Evolutionary conservation across 1,140 invertebrate genomes (phyloP).

Genomic region (Dendroctonus ponderosae): DNA sequence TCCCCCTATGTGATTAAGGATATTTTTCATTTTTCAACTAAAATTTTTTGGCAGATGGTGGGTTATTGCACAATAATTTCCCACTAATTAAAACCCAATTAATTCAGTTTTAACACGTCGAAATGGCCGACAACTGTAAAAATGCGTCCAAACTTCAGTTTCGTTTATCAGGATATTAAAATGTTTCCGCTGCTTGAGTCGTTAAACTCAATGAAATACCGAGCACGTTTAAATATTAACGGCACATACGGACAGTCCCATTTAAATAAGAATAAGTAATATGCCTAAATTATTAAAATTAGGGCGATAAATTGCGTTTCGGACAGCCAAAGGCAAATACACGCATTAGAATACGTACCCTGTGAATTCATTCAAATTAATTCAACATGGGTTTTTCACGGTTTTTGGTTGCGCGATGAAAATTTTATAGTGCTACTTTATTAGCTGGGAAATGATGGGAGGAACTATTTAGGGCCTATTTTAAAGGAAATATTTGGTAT

Average conservation of each 20-base stretch:
- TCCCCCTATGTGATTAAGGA: too few relatives aligned
- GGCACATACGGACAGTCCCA: conserved; percentile 25
- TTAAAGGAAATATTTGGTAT: too few relatives aligned
- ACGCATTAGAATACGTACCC: conserved; percentile 26
- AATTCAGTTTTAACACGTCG: too few relatives aligned
- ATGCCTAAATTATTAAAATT: conserved; percentile 32
- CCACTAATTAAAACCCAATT: too few relatives aligned
- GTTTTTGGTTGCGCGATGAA: conserved; percentile 11
- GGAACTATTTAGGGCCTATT: too few relatives aligned
- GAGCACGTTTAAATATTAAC: conserved; percentile 28
- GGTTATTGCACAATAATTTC: too few relatives aligned
- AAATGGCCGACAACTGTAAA: too few relatives aligned
- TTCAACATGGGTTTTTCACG: conserved; percentile 28
- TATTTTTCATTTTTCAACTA: too few relatives aligned
- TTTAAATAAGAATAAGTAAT: conserved; percentile 34
- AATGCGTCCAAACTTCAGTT: too few relatives aligned
- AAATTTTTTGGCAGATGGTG: too few relatives aligned
- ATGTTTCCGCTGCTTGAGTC: conserved; percentile 24
- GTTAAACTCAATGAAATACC: conserved; percentile 26
- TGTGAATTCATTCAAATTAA: conserved; percentile 29
- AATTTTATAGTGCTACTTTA: not conserved
- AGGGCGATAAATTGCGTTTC: conserved; percentile 26
- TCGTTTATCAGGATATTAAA: conserved; percentile 26
- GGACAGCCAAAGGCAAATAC: conserved; percentile 26
- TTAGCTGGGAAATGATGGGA: too few relatives aligned